Evolutionary conservation across 1,140 invertebrate species (phyloP).

Genomic region (Vollenhovia emeryi): DNA sequence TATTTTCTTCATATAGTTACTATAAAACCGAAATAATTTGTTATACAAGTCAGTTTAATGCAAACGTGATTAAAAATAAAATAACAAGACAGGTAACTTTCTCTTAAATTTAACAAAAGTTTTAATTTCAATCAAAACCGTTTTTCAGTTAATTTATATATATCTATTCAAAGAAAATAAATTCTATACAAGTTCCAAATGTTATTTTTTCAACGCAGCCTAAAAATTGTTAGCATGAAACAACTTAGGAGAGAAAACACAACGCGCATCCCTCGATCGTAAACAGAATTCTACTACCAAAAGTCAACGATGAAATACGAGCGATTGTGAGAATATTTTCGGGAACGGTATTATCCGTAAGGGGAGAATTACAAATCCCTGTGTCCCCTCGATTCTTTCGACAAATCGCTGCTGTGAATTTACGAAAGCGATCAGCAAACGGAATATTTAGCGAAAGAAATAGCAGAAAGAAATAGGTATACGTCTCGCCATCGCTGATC

Average conservation of each 20-base stretch:
- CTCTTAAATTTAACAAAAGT: not conserved
- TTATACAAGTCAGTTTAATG: not conserved
- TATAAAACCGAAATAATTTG: not conserved
- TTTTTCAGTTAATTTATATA: not conserved
- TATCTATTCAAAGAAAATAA: not conserved
- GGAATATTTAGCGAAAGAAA: constrained; percentile 4
- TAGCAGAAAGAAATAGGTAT: not conserved
- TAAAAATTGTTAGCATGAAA: not conserved
- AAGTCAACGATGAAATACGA: not conserved
- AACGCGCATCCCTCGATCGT: not conserved
- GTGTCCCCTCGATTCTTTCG: not conserved
- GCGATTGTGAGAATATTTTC: not conserved
- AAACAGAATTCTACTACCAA: not conserved
- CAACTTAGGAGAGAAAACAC: not conserved
- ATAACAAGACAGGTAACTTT: not conserved
- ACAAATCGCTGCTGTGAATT: constrained; percentile 26
- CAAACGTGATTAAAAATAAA: not conserved
- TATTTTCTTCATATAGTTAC: not conserved
- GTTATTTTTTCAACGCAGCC: not conserved
- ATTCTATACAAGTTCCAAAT: not conserved
- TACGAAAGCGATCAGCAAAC: constrained; percentile 36
- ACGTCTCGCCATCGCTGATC: constrained; percentile 3
- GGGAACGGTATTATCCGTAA: not conserved
- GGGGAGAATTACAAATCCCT: not conserved
- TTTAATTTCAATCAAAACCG: not conserved